These are phyloP conservation scores for Ranitomeya variabilis DNA, from an alignment of 2,113 vertebrate genomes.

Conservation along the genomic window DNA sequence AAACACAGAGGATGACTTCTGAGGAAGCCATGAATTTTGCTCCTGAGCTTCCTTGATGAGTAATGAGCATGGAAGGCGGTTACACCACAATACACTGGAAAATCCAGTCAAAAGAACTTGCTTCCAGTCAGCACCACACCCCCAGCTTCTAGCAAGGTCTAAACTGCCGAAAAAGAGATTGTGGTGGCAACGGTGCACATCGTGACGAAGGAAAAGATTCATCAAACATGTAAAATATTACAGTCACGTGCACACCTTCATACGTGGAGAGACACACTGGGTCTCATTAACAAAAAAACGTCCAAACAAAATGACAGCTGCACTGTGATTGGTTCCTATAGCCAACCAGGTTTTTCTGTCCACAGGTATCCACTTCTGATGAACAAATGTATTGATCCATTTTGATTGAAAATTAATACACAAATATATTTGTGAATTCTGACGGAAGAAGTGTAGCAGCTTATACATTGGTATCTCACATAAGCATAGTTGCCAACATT, in stretches of 20 bases:
- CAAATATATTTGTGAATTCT: neutral
- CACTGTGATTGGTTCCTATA: no score
- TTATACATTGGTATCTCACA: neutral
- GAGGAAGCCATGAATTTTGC: neutral
- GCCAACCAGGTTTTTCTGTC: no score
- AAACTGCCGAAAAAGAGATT: neutral
- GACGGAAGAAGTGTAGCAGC: neutral
- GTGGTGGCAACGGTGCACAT: neutral
- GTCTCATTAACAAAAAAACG: no score
- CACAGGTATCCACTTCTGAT: no score
- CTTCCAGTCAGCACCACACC: constrained; percentile 37
- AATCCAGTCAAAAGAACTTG: constrained; percentile 29
- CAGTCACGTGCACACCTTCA: no score
- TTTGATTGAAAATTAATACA: neutral
- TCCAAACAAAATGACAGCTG: no score
- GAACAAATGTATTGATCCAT: no score
- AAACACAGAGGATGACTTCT: neutral
- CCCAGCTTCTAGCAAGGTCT: constrained; percentile 13
- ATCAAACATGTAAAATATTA: no score
- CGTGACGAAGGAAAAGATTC: neutral
- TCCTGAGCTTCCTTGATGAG: constrained; percentile 41
- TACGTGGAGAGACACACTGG: no score
- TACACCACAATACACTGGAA: constrained; percentile 39
- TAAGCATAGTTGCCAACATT: neutral
- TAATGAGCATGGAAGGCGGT: constrained; percentile 5